Evolutionary conservation across 2,113 vertebrate species (phyloP), one percentile per base, ranked within the genome.

Genomic region (Coptodon rendalli): DNA sequence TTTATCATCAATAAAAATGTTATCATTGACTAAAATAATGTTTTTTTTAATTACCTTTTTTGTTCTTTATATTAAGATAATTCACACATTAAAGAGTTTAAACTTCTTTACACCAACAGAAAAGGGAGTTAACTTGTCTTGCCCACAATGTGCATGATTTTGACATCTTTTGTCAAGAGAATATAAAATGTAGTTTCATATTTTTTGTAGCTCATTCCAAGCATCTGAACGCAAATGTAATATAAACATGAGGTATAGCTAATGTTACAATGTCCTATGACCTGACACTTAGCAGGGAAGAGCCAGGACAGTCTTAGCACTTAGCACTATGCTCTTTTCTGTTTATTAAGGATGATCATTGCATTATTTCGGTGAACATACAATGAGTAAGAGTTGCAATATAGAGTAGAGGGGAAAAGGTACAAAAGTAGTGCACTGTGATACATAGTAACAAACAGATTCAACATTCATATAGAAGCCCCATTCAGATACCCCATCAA

Each of bases 371-470:
- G n/a, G 29, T 19, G 31, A 36, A 63, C 0, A 63, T 36, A 17
- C 0, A 36, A 36, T 7, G 31, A 36, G 59, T 63, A 19, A 63
- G 59, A 1, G 59, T 34, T 19, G 5, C 9, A 34, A 34, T 19
- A 63, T 34, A 63, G 59, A 36, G 31, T 34, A 10, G 16, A 34
- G 29, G 29, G 9, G 16, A 4, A 36, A 63, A 63, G n/a, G 9
- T 19, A 19, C 11, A 36, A 63, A 63, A n/a, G 16, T 36, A 63
- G 0, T 36, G 9, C 6, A 19, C 16, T 36, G 0, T 0, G 31
- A 36, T 36, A 63, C 31, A 63, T 36, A 36, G 9, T 4, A 10
- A 31, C 24, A 29, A 61, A 17, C 59, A 63, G 31, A 19, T 36
- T 0, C 31, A 36, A 11, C 14, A 36, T n/a, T 63, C 16, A 63